phyloP scores from a whole-genome alignment of 2,113 vertebrate genomes.

The Scytalopus superciliaris region DNA sequence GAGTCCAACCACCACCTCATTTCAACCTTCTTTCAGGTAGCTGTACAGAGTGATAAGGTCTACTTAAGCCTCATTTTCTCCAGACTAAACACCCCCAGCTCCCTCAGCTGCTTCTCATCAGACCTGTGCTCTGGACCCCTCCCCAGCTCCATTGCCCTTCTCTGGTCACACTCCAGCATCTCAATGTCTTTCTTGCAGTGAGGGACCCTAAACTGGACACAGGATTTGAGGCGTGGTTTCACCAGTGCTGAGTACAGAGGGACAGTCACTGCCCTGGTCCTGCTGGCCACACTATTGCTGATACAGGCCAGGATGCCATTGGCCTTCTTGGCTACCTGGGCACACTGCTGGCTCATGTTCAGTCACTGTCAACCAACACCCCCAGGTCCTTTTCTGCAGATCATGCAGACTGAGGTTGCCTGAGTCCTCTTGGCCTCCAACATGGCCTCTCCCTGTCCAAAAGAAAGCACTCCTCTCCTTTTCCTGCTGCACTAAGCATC shows the following conservation, averaged over 20 bases:
- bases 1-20: not conserved
- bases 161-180: not conserved
- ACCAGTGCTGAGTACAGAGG: not conserved
- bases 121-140: not conserved
- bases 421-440: not conserved
- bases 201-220: not conserved
- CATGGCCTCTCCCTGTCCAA: not conserved
- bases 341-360: not conserved
- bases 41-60: not conserved
- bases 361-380: fast-evolving
- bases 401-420: not conserved
- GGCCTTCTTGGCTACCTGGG: not conserved
- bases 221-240: not conserved
- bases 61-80: not conserved
- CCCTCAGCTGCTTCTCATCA: not conserved
- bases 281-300: not conserved
- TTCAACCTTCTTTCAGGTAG: not conserved
- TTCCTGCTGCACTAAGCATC: not conserved
- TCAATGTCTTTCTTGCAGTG: not conserved
- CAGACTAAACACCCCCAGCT: not conserved
- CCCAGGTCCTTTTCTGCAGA: not conserved
- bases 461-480: not conserved
- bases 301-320: not conserved
- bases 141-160: not conserved
- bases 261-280: not conserved